These are phyloP conservation scores for Nettapus auritus DNA, from an alignment of 2,113 vertebrate species.

Conservation along the genomic window DNA sequence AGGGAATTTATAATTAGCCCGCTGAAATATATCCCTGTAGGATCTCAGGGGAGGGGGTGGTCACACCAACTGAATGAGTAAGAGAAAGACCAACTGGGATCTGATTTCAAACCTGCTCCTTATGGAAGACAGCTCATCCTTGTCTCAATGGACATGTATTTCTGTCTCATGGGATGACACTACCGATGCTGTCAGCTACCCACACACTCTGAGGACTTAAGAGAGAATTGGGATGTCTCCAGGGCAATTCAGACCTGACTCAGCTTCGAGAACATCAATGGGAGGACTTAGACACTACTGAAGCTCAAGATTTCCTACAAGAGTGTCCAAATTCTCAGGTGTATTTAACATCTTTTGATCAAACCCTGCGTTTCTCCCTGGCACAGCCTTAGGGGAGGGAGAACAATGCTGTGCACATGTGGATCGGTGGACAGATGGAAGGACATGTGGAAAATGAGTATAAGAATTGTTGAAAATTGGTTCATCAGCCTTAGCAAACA, in stretches of 20 bases:
- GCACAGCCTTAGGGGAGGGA: background rate
- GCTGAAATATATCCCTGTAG: conserved; percentile 56
- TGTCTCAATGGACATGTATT: background rate
- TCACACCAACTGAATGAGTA: background rate
- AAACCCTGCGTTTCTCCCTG: background rate
- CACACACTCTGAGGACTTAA: background rate
- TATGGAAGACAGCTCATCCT: background rate
- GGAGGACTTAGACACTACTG: background rate
- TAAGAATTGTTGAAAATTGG: background rate
- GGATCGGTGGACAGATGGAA: background rate
- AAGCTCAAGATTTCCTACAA: background rate
- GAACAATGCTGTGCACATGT: background rate
- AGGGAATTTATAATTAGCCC: conserved; percentile 69
- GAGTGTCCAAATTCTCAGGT: background rate
- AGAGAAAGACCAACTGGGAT: conserved; percentile 18
- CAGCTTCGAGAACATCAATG: background rate
- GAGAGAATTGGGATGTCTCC: background rate
- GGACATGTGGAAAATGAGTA: background rate
- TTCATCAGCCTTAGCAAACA: background rate
- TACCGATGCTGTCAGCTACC: background rate
- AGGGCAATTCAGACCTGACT: background rate
- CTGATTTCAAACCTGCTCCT: conserved; percentile 36
- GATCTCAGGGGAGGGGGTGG: background rate
- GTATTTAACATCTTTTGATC: background rate
- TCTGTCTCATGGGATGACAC: conserved; percentile 3